Evolutionary conservation across 2,797 vertebrate genomes (phyloP), one percentile per base, ranked within the genome.

Genomic region (Hippopotamyrus pictus): DNA sequence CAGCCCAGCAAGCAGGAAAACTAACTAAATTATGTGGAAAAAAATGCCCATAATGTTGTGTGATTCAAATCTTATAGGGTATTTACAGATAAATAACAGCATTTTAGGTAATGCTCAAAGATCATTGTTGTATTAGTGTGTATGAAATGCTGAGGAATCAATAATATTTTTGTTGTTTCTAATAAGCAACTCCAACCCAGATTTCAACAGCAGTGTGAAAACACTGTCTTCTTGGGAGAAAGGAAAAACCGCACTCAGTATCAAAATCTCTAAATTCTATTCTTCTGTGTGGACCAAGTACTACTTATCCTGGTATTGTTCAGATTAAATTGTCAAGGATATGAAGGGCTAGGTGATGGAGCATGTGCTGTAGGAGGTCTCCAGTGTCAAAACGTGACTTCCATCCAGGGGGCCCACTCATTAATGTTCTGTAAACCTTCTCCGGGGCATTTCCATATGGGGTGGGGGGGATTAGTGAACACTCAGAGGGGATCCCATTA

Each of bases 281-380:
- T 85, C n/a, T 85, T 51, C 82, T 29, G 48, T 51, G 82, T 17
- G 14, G 82, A 79, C 37, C 73, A 19, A 82, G 76, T 46, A n/a
- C 41, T 46, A 9, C 37, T 82, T 82, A 82, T 82, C 17, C 76
- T 4, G 41, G 76, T 41, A 82, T 82, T 82, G 76, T 82, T 85
- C 48, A 85, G 82, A 29, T 85, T 51, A 85, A 85, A 85, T 85
- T 85, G 82, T 85, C 82, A 85, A 85, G 82, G 82, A 51, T 48
- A 85, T 50, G 82, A 85, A 46, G 82, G 82, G 82, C 48, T 51
- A 85, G 82, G 82, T 85, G 82, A 85, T 51, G 82, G 82, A 85
- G 48, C n/a, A 85, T 85, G 82, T 85, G 82, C 82, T 0, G 48
- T 12, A 6, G 82, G 44, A 51, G 82, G 82, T 85, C 46, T 85